Percentiles rank a stretch among this genome's conserved stretches.
These are phyloP conservation scores for Syrmaticus mikado DNA, from an alignment of 2,113 vertebrate species.

Conservation along the genomic window DNA sequence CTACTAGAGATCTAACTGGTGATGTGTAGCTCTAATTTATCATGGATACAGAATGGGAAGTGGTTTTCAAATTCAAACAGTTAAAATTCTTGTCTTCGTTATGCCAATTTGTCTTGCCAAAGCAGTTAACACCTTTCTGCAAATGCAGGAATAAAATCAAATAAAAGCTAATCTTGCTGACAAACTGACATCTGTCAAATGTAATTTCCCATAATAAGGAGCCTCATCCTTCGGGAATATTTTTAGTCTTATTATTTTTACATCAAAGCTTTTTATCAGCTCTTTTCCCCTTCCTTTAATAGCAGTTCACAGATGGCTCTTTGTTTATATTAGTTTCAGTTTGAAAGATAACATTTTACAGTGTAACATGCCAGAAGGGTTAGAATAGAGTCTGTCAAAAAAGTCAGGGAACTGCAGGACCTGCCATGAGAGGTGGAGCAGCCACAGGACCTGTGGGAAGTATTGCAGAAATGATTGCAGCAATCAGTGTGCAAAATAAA, in stretches of 20 bases:
- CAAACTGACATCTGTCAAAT: slow-evolving; percentile 40
- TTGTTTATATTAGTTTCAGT: neutral
- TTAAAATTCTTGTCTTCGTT: slow-evolving; percentile 21
- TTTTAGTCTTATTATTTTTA: slow-evolving; percentile 32
- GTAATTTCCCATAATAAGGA: slow-evolving; percentile 9
- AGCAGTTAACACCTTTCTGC: slow-evolving; percentile 2
- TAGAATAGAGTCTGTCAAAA: no score
- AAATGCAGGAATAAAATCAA: neutral
- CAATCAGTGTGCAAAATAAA: neutral
- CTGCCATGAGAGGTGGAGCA: no score
- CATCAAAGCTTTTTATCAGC: neutral
- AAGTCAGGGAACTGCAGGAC: no score
- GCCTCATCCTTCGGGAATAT: neutral
- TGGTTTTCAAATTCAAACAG: neutral
- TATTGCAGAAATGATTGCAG: no score
- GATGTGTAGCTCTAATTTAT: neutral
- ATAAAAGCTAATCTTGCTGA: neutral
- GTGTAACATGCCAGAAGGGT: no score
- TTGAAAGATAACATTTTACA: neutral
- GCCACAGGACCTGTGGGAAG: no score
- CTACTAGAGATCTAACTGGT: neutral
- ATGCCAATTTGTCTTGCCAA: slow-evolving; percentile 8
- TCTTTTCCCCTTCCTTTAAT: neutral
- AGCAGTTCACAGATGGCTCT: neutral
- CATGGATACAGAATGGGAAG: neutral